Base-by-base conservation (phyloP, 2,797 vertebrate genomes). In the Karalla daura region DNA sequence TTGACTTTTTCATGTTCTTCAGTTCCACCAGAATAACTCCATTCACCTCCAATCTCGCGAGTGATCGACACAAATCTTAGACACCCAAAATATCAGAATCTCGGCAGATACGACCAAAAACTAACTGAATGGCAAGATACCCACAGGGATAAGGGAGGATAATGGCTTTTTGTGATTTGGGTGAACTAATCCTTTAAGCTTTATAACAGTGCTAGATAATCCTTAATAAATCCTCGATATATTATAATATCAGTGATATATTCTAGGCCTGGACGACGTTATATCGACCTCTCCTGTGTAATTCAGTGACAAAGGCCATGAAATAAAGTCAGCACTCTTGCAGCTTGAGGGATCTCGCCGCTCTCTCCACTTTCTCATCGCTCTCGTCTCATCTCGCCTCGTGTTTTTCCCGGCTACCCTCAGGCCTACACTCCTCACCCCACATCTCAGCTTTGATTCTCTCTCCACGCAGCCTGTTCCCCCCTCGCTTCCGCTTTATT, bases 111-210 rank as follows among this genome's bases (percentile, higher is more conserved):
- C 45, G 61, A 39, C 21, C 3, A 14, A 51, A 54, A 72, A 14
- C 7, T n/a, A 30, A n/a, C 17, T 18, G 32, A 37, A 41, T 25
- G 17, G 2, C 11, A 9, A 4, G 30, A 65, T 56, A 30, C 24
- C 20, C 5, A n/a, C 15, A 33, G 5, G 11, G 53, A 63, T 63
- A 14, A 11, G 2, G 8, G 30, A 39, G 27, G 50, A 56, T n/a
- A 56, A 50, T 56, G 15, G 24, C 13, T 50, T 52, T 58, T 50
- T 67, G 20, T 47, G 24, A 51, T 69, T 63, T 59, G 18, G 18
- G 8, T 35, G n/a, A 52, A 54, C 46, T 80, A 62, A 80, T 80
- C 64, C 33, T 67, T 67, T 66, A 68, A 78, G 67, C 50, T 68
- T 64, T 30, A 33, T n/a, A 39, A 67, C 18, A 70, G n/a, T 18